Base-by-base conservation (phyloP, 2,797 vertebrate genomes). In the Antrozous pallidus region DNA sequence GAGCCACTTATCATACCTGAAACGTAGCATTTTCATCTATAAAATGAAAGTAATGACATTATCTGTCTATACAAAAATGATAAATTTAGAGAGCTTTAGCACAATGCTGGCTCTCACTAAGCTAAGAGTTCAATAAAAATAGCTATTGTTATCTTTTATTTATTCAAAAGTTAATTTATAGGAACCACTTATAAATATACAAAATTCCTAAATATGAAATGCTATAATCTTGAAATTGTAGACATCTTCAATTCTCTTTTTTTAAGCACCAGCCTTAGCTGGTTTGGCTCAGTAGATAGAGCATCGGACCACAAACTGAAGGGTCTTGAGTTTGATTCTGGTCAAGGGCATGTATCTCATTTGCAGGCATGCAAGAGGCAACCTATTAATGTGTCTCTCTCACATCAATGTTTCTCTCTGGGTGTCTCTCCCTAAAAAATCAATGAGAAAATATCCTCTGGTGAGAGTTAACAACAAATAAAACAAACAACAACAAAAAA, bases 131-230 rank as follows among this genome's bases (percentile, higher is more conserved):
- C 56, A 38, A 56, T 61, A 93, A 93, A 93, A 22, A 36, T 45
- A 93, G 45, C n/a, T 58, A 71, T 31, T 81, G 26, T 70, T 80
- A 84, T 5, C 28, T 84, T 85, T 84, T 85, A 81, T 79, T 93
- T 95, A 61, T 96, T 93, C 16, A 67, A 89, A 81, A 58, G 5
- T 61, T 82, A 16, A 81, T 33, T 31, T 67, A 90, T 17, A 51
- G 56, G 65, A 75, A 67, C 24, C 12, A 86, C 26, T 82, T 65
- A 54, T 17, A 91, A 91, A 45, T 54, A 83, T 26, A 89, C 6
- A 89, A 90, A 79, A 73, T 47, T 26, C 7, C 31, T 82, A 89
- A 86, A 86, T 54, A 67, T 51, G 63, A 87, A 65, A 47, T 69
- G 18, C 31, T 63, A 73, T 2, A 90, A 33, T 65, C 13, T 54